Conservation (phyloP, 2,113 vertebrate genomes). For the Lasiurus cinereus region DNA sequence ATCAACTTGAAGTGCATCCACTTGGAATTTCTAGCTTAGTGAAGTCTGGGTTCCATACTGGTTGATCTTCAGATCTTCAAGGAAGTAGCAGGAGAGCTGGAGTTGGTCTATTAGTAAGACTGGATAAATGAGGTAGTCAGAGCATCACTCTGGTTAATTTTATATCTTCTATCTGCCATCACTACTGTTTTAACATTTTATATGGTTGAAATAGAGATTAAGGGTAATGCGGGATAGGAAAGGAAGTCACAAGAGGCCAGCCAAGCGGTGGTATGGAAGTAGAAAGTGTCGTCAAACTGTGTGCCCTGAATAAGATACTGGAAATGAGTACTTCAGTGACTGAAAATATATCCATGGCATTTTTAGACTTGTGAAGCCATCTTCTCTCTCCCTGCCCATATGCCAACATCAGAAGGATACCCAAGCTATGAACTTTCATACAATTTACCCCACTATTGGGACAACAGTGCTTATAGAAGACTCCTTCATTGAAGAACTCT, state of each 20-base stretch:
- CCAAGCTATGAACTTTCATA: neutral
- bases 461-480: neutral
- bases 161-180: neutral
- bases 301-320: neutral
- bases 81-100: neutral
- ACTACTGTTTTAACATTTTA: constrained; percentile 49
- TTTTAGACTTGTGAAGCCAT: neutral
- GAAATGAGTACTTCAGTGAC: neutral
- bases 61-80: neutral
- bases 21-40: constrained; percentile 26
- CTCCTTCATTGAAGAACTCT: neutral
- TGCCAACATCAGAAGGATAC: neutral
- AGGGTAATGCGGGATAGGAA: neutral
- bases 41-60: neutral
- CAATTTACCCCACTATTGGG: neutral
- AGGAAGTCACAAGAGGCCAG: constrained; percentile 18
- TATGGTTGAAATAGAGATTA: constrained; percentile 55
- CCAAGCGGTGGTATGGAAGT: neutral
- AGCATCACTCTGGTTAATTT: neutral
- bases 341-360: neutral
- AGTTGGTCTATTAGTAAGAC: neutral
- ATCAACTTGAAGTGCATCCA: neutral
- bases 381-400: neutral
- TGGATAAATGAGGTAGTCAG: neutral
- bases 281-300: neutral